Base-by-base conservation (phyloP, 1,140 invertebrate species). In the Pogonognathellus flavescens region DNA sequence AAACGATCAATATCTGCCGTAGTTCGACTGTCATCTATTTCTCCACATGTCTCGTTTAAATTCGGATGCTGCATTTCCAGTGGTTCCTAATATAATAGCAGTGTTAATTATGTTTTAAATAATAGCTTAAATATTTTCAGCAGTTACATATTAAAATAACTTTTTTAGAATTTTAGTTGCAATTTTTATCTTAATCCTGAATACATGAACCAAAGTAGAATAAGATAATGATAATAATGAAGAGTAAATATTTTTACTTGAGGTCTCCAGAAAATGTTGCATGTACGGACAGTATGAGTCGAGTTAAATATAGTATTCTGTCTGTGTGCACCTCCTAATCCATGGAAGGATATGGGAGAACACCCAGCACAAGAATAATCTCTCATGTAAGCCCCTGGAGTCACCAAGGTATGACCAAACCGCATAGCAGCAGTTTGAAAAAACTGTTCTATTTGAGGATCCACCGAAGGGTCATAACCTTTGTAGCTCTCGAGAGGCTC, bases 351-450 rank as follows among this genome's bases (percentile, higher is more conserved):
- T 13, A 72, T 4, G 5, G 66, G 66, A n/a, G 0, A 1, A n/a
- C 66, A 72, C 3, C 41, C 66, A 5, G 66, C 66, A 1, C 25
- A 88, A 53, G 87, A 76, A 70, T 87, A 89, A 55, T 88, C 85
- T 85, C 90, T 89, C 90, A 89, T 88, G 88, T 90, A 91, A 0
- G 90, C 88, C 86, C 90, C 93, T 31, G 92, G 90, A 25, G 92
- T 91, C 14, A 93, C 93, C 22, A 94, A 88, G 9, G 94, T 86
- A 18, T 88, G 85, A 53, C 94, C 93, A 90, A 94, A 95, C 85
- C 93, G 90, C 90, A 94, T 94, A 4, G 94, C 94, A 13, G 94
- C 93, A 7, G 93, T 91, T 89, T 94, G 93, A 89, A 95, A 95
- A 84, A 94, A 92, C 84, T 94, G 93, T 31, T 93, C 92, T 72